These are phyloP conservation scores for Oxytorus armatus DNA, from an alignment of 2,888 invertebrate genomes.

Conservation along the genomic window DNA sequence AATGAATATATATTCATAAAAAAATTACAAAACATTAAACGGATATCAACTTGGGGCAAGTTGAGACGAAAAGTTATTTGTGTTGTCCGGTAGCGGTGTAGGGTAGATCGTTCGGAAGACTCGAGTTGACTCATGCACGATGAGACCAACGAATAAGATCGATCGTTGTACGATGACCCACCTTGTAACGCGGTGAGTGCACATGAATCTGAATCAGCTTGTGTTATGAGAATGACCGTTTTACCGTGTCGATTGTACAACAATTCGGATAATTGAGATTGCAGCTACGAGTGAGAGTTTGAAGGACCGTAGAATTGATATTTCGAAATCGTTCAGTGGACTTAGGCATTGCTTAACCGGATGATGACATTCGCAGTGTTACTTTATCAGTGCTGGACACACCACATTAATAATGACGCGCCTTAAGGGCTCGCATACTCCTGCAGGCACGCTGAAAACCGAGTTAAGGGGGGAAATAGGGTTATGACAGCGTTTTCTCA, in stretches of 20 bases:
- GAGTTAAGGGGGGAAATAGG: too few species aligned
- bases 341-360: too few species aligned
- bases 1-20: too few species aligned
- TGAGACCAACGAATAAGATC: conserved; percentile 50
- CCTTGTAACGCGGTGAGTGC: conserved; percentile 1
- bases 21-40: background rate
- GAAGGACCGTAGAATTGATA: background rate
- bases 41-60: background rate
- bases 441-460: too few species aligned
- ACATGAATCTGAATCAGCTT: conserved; percentile 30
- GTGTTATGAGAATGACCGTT: conserved; percentile 8
- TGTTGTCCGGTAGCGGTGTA: conserved; percentile 43
- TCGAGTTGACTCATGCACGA: conserved; percentile 52
- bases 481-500: too few species aligned
- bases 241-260: background rate
- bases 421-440: too few species aligned
- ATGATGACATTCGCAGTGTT: too few species aligned
- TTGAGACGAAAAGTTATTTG: background rate
- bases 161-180: conserved; percentile 43
- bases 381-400: too few species aligned
- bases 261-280: background rate
- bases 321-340: background rate
- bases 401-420: too few species aligned
- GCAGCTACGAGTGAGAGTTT: background rate
- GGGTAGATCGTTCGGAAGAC: conserved; percentile 50